Conservation (phyloP, 2,113 vertebrate species). For the Antechinus flavipes region DNA sequence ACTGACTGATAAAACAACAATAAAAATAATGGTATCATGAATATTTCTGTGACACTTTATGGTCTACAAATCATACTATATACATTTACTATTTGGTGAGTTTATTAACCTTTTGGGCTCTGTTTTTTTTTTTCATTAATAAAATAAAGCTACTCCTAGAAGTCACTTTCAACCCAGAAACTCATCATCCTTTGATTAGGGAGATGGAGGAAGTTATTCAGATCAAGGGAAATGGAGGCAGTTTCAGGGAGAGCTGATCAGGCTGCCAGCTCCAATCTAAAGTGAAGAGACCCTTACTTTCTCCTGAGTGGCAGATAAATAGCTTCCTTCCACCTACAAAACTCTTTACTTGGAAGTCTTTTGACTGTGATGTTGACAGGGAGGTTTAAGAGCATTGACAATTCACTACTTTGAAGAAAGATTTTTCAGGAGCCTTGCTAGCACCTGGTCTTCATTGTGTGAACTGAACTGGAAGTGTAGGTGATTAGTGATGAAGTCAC, state of each 20-base stretch:
- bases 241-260: not conserved
- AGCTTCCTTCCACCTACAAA: not conserved
- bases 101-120: not conserved
- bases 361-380: not conserved
- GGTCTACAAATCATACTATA: too few relatives aligned
- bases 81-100: not conserved
- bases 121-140: not conserved
- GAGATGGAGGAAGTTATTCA: not conserved
- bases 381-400: not conserved
- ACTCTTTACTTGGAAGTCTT: not conserved
- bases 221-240: not conserved
- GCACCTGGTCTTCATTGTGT: not conserved
- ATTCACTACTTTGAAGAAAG: not conserved
- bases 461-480: not conserved
- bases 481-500: not conserved
- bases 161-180: not conserved
- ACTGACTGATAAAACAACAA: not conserved
- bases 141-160: not conserved
- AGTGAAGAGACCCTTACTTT: too few relatives aligned
- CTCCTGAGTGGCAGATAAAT: not conserved
- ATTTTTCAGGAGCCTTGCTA: not conserved
- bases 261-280: not conserved
- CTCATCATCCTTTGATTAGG: not conserved
- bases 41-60: not conserved
- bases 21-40: rapidly evolving